These are phyloP conservation scores for Ceyx melanurus DNA, from an alignment of 2,113 vertebrate genomes.

Conservation along the genomic window DNA sequence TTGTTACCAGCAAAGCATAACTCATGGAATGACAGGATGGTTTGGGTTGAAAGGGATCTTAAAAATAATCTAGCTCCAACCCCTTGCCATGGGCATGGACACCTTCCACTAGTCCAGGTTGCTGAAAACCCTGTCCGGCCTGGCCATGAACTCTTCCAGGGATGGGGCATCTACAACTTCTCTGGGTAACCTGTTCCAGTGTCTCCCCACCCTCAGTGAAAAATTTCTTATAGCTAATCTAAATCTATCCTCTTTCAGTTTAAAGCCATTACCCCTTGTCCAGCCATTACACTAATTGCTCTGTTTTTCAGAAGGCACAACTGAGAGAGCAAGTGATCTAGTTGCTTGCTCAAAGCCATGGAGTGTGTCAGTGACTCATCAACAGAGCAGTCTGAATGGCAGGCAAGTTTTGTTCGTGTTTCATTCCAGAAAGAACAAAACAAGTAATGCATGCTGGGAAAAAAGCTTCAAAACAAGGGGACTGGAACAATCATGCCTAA, in stretches of 20 bases:
- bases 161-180: background rate
- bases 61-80: background rate
- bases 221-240: background rate
- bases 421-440: conserved; percentile 1
- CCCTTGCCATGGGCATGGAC: background rate
- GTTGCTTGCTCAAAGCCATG: background rate
- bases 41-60: background rate
- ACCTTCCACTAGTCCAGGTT: background rate
- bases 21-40: background rate
- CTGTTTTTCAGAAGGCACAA: background rate
- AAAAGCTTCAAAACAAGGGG: background rate
- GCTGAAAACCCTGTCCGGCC: background rate
- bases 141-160: background rate
- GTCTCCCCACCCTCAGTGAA: background rate
- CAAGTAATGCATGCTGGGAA: background rate
- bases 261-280: background rate
- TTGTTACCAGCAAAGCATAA: background rate
- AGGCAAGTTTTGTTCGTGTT: background rate
- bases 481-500: background rate
- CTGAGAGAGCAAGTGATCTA: background rate
- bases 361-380: background rate
- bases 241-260: background rate
- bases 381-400: background rate
- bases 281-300: background rate
- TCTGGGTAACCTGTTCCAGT: background rate